phyloP scores from a whole-genome alignment of 2,888 invertebrate species.

The Oligia latruncula region DNA sequence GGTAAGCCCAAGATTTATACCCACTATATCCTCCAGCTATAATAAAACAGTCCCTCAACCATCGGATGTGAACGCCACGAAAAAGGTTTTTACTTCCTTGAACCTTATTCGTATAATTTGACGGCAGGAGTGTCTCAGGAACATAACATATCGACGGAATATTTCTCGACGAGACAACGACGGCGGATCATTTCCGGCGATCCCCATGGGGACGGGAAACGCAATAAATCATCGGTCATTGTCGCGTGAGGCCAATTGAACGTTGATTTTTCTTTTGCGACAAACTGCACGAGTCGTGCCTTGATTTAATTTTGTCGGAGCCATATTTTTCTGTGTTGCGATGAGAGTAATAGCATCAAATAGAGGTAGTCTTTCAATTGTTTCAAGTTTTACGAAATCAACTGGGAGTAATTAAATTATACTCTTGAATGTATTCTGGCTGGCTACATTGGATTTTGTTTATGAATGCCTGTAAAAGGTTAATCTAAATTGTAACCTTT shows the following conservation, averaged over 20 bases:
- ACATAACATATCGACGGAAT: conserved; percentile 74
- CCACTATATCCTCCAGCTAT: conserved; percentile 26
- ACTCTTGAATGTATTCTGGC: not conserved
- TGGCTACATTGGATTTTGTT: not conserved
- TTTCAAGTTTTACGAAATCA: not conserved
- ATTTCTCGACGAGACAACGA: conserved; percentile 73
- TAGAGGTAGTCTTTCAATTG: not conserved
- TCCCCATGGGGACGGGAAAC: conserved; percentile 75
- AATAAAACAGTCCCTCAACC: conserved; percentile 49
- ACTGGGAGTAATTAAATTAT: not conserved
- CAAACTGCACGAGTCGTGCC: conserved; percentile 58
- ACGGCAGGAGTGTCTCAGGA: conserved; percentile 61
- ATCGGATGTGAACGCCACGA: conserved; percentile 38
- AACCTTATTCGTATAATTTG: conserved; percentile 72
- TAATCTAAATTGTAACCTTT: not conserved
- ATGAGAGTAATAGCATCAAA: not conserved
- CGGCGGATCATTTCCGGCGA: conserved; percentile 74
- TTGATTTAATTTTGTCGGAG: conserved; percentile 58
- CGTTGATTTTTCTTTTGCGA: conserved; percentile 79
- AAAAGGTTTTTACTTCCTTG: conserved; percentile 56
- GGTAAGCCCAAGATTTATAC: conserved; percentile 40
- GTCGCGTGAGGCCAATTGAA: conserved; percentile 82
- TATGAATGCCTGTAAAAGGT: not conserved
- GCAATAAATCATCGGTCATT: conserved; percentile 86
- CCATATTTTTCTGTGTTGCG: not conserved